phyloP scores from a whole-genome alignment of 2,113 vertebrate genomes.

The Rhagologus leucostigma region DNA sequence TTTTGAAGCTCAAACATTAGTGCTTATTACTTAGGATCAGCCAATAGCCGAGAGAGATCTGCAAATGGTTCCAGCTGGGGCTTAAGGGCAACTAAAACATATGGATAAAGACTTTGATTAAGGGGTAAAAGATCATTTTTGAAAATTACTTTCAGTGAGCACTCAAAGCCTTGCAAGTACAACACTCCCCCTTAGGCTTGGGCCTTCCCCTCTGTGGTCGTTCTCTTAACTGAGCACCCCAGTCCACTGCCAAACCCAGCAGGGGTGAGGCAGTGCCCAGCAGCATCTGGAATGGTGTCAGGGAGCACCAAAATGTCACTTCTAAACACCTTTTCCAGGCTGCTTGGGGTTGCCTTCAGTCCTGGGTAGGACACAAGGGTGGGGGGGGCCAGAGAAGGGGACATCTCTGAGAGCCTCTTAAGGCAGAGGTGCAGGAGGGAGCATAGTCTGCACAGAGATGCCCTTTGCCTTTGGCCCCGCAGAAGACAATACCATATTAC shows the following conservation, averaged over 20 bases:
- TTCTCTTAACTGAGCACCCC: not conserved
- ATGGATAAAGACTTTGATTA: conserved; percentile 57
- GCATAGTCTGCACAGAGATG: not conserved
- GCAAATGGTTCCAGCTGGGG: conserved; percentile 13
- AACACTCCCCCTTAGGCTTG: rapidly evolving
- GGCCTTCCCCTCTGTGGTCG: not conserved
- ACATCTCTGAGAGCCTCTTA: not conserved
- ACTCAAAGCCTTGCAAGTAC: not conserved
- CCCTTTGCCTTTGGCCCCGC: not conserved
- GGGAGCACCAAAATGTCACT: not conserved
- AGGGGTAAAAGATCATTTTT: conserved; percentile 1
- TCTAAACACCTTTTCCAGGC: not conserved
- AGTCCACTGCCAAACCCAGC: not conserved
- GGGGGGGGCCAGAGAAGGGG: not conserved
- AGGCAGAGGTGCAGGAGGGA: not conserved
- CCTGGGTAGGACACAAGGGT: not conserved
- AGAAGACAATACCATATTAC: not conserved
- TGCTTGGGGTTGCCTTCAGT: not conserved
- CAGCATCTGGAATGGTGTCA: rapidly evolving
- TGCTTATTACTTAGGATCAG: conserved; percentile 42
- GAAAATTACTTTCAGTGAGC: not conserved
- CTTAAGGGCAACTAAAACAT: conserved; percentile 26
- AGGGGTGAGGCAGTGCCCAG: rapidly evolving
- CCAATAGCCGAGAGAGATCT: not conserved
- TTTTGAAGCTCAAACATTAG: conserved; percentile 40